These are phyloP conservation scores for Pachycephus smyrnensis DNA, from an alignment of 2,888 invertebrate genomes.

Conservation along the genomic window DNA sequence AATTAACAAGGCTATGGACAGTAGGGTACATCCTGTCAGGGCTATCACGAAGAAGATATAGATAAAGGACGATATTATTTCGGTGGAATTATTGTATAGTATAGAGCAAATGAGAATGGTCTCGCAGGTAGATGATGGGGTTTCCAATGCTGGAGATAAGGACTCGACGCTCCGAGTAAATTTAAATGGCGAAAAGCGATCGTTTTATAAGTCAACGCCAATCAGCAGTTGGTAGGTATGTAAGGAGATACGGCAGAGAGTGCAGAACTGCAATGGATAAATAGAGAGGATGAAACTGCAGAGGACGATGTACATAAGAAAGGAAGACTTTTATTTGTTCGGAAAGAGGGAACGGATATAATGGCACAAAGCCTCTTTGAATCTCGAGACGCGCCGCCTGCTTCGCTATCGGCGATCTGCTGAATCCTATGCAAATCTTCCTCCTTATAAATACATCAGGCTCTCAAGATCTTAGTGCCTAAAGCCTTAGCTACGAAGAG, in stretches of 20 bases:
- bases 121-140: background rate
- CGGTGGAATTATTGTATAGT: background rate
- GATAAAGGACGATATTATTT: background rate
- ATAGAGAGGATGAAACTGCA: constrained; percentile 27
- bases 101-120: background rate
- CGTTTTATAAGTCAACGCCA: constrained; percentile 59
- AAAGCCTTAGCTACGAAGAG: background rate
- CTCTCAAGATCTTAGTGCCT: constrained; percentile 27
- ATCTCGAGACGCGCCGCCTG: constrained; percentile 49
- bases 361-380: constrained; percentile 62
- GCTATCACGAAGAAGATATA: background rate
- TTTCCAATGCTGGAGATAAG: background rate
- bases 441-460: constrained; percentile 67
- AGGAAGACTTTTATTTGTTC: constrained; percentile 38
- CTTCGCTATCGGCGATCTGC: constrained; percentile 37
- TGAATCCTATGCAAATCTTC: constrained; percentile 66
- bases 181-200: constrained; percentile 41
- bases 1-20: background rate
- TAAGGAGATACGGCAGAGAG: constrained; percentile 5
- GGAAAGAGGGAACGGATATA: constrained; percentile 42
- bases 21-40: background rate
- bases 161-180: background rate
- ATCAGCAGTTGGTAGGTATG: constrained; percentile 34
- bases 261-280: constrained; percentile 23
- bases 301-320: constrained; percentile 31